Conservation (phyloP, 2,113 vertebrate species). For the Tragelaphus scriptus region DNA sequence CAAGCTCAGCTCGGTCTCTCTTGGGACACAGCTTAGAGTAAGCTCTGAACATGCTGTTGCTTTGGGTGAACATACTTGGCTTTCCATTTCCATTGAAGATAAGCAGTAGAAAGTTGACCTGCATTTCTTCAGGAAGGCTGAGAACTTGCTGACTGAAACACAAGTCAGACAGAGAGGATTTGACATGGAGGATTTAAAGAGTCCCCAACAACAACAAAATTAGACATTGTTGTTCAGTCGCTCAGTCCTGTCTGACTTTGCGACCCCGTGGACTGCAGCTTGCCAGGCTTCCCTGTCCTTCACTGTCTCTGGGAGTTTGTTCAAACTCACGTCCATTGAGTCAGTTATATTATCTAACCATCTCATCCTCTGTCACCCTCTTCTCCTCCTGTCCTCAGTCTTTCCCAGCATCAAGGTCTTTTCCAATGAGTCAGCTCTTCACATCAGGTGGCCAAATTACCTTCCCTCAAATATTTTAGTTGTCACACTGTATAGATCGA, state of each 20-base stretch:
- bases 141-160: background rate
- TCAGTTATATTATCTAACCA: background rate
- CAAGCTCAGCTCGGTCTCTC: background rate
- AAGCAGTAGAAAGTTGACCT: background rate
- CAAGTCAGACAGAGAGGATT: background rate
- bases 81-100: background rate
- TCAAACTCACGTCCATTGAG: background rate
- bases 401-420: background rate
- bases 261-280: accelerated
- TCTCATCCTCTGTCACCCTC: background rate
- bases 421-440: background rate
- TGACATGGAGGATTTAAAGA: background rate
- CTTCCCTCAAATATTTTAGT: background rate
- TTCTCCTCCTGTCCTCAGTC: background rate
- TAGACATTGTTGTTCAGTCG: background rate
- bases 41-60: background rate
- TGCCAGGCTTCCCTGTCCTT: background rate
- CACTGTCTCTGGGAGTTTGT: background rate
- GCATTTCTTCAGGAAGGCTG: background rate
- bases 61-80: background rate
- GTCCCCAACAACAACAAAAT: background rate
- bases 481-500: background rate
- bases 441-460: background rate
- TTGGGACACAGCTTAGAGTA: background rate
- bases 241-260: background rate